Conservation (phyloP, 2,888 invertebrate genomes). For the Macrophya annulata region DNA sequence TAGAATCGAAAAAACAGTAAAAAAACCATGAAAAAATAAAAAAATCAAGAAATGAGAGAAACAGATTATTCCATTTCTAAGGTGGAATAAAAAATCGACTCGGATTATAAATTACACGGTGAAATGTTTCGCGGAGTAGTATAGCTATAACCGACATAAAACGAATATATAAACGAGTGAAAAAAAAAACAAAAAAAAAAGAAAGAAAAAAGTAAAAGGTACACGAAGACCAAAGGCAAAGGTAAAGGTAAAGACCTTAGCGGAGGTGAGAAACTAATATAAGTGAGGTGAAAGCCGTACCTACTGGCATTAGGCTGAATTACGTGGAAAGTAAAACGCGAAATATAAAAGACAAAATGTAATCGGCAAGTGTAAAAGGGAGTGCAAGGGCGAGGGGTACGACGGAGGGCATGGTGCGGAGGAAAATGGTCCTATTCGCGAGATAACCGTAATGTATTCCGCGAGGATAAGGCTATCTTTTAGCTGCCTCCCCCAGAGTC, state of each 20-base stretch:
- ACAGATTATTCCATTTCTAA: constrained; percentile 49
- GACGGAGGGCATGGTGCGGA: constrained; percentile 47
- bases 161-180: constrained; percentile 12
- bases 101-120: constrained; percentile 1
- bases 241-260: constrained; percentile 24
- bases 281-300: constrained; percentile 45
- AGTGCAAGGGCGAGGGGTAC: constrained; percentile 49
- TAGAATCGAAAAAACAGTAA: background rate
- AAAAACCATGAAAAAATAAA: constrained; percentile 41
- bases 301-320: constrained; percentile 50
- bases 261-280: constrained; percentile 45
- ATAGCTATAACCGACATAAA: constrained; percentile 11
- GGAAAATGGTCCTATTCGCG: constrained; percentile 60
- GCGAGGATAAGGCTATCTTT: constrained; percentile 67
- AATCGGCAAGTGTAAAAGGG: constrained; percentile 56
- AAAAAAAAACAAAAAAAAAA: background rate
- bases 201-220: background rate
- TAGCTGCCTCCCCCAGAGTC: constrained; percentile 56
- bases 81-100: constrained; percentile 28
- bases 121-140: background rate
- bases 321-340: constrained; percentile 44
- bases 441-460: constrained; percentile 71
- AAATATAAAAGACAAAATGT: constrained; percentile 55
- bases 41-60: constrained; percentile 52
- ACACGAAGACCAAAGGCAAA: constrained; percentile 23